A percentile compares a stretch with the other conserved stretches of the same genome.
phyloP scores from a whole-genome alignment of 35 echinoderm and acorn worm genomes.

The Apostichopus californicus region DNA sequence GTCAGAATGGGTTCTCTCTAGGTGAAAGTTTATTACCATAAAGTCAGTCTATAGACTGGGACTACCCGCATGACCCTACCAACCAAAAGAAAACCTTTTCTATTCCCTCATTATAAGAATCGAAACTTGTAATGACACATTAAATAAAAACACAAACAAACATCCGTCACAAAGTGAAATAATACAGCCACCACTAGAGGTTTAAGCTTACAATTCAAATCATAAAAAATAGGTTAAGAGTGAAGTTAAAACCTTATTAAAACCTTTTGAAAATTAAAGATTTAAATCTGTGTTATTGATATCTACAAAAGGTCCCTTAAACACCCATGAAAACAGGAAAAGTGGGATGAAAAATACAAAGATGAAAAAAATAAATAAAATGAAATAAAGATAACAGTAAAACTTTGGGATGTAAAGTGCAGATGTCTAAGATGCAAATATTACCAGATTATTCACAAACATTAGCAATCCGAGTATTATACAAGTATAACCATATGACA shows the following conservation, averaged over 20 bases:
- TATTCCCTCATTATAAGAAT: too few relatives aligned
- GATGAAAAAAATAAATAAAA: too few relatives aligned
- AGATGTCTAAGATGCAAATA: not conserved
- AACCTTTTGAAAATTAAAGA: not conserved
- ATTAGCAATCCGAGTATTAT: too few relatives aligned
- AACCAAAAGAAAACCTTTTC: too few relatives aligned
- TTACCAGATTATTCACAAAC: too few relatives aligned
- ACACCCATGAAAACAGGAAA: not conserved
- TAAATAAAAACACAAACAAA: too few relatives aligned
- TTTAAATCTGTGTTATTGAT: not conserved
- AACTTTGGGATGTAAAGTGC: not conserved
- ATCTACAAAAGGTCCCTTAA: not conserved
- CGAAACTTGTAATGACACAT: too few relatives aligned
- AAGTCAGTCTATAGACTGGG: too few relatives aligned
- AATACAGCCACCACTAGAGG: not conserved
- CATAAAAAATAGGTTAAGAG: not conserved
- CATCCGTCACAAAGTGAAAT: not conserved
- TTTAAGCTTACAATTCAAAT: slow-evolving; percentile 12
- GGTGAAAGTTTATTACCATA: too few relatives aligned
- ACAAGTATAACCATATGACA: too few relatives aligned
- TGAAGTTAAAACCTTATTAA: not conserved
- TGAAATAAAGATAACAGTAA: not conserved
- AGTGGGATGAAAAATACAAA: not conserved
- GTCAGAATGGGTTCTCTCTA: too few relatives aligned
- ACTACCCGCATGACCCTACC: too few relatives aligned